Conservation (phyloP, 1,140 invertebrate species). For the Teleopsis dalmanni region DNA sequence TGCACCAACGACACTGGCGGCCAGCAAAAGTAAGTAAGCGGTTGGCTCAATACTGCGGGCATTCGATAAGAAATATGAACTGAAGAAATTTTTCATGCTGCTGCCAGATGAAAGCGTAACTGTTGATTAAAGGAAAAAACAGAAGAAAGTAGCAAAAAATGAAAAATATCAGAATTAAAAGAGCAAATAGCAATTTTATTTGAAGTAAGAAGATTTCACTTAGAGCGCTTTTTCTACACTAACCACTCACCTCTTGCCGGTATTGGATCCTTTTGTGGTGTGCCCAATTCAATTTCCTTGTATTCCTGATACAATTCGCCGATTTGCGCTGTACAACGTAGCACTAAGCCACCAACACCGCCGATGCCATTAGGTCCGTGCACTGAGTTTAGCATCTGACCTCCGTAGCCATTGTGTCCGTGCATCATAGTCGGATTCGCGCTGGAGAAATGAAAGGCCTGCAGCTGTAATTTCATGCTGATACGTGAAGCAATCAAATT, state of each 20-base stretch:
- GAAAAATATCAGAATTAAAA: neutral
- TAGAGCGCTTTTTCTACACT: neutral
- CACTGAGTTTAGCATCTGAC: constrained; percentile 11
- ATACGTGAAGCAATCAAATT: constrained; percentile 38
- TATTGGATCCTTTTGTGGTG: constrained; percentile 48
- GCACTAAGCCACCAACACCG: constrained; percentile 37
- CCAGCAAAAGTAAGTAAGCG: neutral
- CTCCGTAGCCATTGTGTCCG: constrained; percentile 4
- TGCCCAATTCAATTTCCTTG: constrained; percentile 47
- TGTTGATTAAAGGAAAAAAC: constrained; percentile 12
- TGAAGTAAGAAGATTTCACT: too few relatives aligned
- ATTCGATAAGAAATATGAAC: constrained; percentile 25
- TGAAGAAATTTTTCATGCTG: constrained; percentile 35
- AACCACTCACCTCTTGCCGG: constrained; percentile 50
- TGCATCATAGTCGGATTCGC: constrained; percentile 21
- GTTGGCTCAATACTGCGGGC: neutral
- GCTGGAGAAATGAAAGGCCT: constrained; percentile 36
- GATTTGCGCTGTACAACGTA: constrained; percentile 49
- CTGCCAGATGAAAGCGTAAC: constrained; percentile 39
- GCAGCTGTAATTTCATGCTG: constrained; percentile 40
- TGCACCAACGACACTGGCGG: constrained; percentile 9
- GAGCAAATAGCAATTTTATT: too few relatives aligned
- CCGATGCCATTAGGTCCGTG: constrained; percentile 6
- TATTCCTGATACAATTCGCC: constrained; percentile 48
- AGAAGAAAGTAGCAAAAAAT: neutral